These are phyloP conservation scores for Muricea muricata DNA, from an alignment of 92 coral and sea anemone species.

Conservation along the genomic window DNA sequence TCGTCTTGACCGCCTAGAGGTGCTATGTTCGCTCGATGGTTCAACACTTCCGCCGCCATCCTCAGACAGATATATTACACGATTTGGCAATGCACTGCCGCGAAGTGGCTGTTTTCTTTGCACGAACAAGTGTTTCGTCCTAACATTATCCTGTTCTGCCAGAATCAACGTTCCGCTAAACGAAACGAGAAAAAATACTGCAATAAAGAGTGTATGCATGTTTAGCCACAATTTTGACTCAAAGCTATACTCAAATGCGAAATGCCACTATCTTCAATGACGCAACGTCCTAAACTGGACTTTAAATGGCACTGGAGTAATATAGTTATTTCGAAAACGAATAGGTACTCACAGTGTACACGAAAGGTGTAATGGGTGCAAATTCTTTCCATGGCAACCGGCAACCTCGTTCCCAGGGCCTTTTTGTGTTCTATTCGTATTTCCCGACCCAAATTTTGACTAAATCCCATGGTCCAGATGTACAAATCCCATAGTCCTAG, in stretches of 20 bases:
- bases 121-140: slow-evolving; percentile 68
- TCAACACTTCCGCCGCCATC: not conserved
- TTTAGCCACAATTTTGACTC: not conserved
- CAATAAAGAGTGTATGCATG: not conserved
- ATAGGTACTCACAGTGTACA: too few relatives aligned
- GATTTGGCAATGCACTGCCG: slow-evolving; percentile 68
- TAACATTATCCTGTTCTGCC: slow-evolving; percentile 15
- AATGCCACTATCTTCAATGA: too few relatives aligned
- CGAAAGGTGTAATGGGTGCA: too few relatives aligned
- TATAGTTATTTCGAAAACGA: too few relatives aligned
- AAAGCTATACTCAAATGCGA: not conserved
- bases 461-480: too few relatives aligned
- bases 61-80: not conserved
- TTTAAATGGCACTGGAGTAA: too few relatives aligned
- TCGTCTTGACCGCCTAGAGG: not conserved
- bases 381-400: too few relatives aligned
- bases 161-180: not conserved
- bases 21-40: not conserved
- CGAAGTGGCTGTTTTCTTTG: slow-evolving; percentile 73
- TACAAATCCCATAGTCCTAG: too few relatives aligned
- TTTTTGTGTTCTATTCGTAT: too few relatives aligned
- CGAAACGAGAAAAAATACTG: not conserved
- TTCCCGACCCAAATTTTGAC: too few relatives aligned
- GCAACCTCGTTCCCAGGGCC: too few relatives aligned
- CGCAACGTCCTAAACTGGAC: too few relatives aligned